These are phyloP conservation scores for Mactromeris polynyma DNA, from an alignment of 2,888 invertebrate genomes.

Conservation along the genomic window DNA sequence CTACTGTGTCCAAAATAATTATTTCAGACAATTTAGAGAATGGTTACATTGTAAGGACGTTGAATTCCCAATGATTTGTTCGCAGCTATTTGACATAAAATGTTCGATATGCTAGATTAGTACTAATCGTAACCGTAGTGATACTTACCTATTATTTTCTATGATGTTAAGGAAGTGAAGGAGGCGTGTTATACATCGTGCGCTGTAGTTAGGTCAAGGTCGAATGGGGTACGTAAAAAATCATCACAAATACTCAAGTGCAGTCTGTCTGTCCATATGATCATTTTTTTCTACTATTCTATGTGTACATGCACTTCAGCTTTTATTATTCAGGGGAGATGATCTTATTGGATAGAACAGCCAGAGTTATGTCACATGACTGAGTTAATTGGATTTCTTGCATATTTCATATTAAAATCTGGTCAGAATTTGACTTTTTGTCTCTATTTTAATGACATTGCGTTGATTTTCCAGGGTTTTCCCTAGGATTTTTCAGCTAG, in stretches of 20 bases:
- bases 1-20: no score
- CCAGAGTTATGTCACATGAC: background rate
- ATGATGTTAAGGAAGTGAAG: background rate
- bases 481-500: no score
- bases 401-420: no score
- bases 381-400: background rate
- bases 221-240: slow-evolving; percentile 29
- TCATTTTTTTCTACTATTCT: background rate
- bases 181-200: background rate
- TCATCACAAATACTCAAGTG: slow-evolving; percentile 7
- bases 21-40: no score
- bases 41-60: no score
- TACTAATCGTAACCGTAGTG: no score
- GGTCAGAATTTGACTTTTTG: no score
- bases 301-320: background rate
- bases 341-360: background rate
- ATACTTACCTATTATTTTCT: background rate
- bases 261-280: background rate
- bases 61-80: no score
- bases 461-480: no score
- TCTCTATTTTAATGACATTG: no score
- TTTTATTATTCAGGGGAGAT: background rate
- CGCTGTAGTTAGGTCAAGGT: slow-evolving; percentile 16
- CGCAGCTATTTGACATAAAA: no score
- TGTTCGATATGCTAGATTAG: no score